These are phyloP conservation scores for Rattus norvegicus DNA, from an alignment of 2,113 vertebrate species.

Conservation along the genomic window GRCr8 NC_086020.1:7594501-7595000, in stretches of 20 bases:
- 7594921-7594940: background rate
- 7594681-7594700: background rate
- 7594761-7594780: background rate
- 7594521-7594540: background rate
- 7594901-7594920: background rate
- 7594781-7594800: background rate
- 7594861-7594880: background rate
- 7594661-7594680: background rate
- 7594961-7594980: background rate
- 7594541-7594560: background rate
- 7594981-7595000: background rate
- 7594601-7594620: background rate
- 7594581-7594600: background rate
- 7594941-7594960: background rate
- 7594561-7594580: background rate
- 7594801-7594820: too few relatives aligned
- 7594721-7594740: background rate
- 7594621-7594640: background rate
- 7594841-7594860: background rate
- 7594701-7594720: background rate
- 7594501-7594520: background rate
- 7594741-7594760: background rate
- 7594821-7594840: background rate
- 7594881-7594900: background rate
- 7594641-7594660: background rate